phyloP scores from a whole-genome alignment of 2,113 vertebrate species.

The Glaucomys volans region DNA sequence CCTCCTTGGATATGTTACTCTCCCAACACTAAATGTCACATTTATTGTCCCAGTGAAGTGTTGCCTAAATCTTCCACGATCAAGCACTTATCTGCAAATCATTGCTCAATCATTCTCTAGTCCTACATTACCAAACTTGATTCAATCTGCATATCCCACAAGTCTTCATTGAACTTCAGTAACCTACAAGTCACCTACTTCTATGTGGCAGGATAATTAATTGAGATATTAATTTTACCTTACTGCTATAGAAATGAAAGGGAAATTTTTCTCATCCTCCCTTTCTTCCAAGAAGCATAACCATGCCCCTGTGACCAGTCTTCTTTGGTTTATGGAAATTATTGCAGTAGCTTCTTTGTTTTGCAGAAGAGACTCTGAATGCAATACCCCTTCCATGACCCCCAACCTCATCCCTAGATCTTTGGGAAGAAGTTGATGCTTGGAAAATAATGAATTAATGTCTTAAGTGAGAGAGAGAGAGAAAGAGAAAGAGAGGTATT shows the following conservation, averaged over 20 bases:
- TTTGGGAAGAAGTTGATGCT: constrained; percentile 29
- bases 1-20: constrained; percentile 57
- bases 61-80: constrained; percentile 59
- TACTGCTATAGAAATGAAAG: constrained; percentile 56
- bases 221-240: constrained; percentile 73
- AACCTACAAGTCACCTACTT: constrained; percentile 76
- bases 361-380: constrained; percentile 41
- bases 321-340: constrained; percentile 28
- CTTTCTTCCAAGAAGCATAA: constrained; percentile 52
- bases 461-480: not conserved
- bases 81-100: constrained; percentile 69
- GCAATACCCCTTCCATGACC: not conserved
- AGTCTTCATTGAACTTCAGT: constrained; percentile 57
- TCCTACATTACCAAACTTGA: constrained; percentile 39
- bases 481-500: not conserved
- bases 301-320: not conserved
- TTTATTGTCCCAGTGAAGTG: constrained; percentile 68
- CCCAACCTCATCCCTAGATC: not conserved
- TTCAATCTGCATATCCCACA: constrained; percentile 53
- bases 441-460: constrained; percentile 9
- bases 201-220: constrained; percentile 72
- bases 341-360: constrained; percentile 46
- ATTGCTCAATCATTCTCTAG: constrained; percentile 65
- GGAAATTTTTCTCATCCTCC: constrained; percentile 40
- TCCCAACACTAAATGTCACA: constrained; percentile 62